These are phyloP conservation scores for Cydia amplana DNA, from an alignment of 1,140 invertebrate species.

Conservation along the genomic window DNA sequence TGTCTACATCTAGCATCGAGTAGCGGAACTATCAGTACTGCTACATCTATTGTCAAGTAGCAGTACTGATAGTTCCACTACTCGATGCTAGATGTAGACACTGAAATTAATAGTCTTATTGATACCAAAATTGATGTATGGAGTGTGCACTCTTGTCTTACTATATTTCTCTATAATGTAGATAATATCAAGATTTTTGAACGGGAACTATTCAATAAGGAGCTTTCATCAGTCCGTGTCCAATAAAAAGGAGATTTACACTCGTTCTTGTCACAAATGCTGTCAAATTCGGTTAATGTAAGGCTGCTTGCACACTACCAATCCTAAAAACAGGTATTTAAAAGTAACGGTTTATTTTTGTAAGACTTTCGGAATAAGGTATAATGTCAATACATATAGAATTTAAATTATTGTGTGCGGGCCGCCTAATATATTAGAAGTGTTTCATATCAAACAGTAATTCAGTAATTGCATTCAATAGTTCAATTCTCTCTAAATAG, in stretches of 20 bases:
- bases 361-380: neutral
- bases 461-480: conserved; percentile 27
- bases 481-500: conserved; percentile 20
- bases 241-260: neutral
- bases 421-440: conserved; percentile 19
- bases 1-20: too few relatives aligned
- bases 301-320: neutral
- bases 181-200: too few relatives aligned
- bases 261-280: neutral
- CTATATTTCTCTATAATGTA: too few relatives aligned
- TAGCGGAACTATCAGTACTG: too few relatives aligned
- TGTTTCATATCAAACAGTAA: conserved; percentile 23
- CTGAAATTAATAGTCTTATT: too few relatives aligned
- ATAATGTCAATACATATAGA: neutral
- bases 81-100: too few relatives aligned
- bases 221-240: conserved; percentile 1
- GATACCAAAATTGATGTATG: too few relatives aligned
- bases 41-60: too few relatives aligned
- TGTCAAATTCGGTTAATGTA: neutral
- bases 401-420: neutral
- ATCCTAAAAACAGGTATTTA: neutral
- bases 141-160: too few relatives aligned
- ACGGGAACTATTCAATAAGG: too few relatives aligned
- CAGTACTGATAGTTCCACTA: too few relatives aligned
- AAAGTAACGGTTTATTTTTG: conserved; percentile 4